These are phyloP conservation scores for Patagioenas fasciata DNA, from an alignment of 2,113 vertebrate species.

Conservation along the genomic window DNA sequence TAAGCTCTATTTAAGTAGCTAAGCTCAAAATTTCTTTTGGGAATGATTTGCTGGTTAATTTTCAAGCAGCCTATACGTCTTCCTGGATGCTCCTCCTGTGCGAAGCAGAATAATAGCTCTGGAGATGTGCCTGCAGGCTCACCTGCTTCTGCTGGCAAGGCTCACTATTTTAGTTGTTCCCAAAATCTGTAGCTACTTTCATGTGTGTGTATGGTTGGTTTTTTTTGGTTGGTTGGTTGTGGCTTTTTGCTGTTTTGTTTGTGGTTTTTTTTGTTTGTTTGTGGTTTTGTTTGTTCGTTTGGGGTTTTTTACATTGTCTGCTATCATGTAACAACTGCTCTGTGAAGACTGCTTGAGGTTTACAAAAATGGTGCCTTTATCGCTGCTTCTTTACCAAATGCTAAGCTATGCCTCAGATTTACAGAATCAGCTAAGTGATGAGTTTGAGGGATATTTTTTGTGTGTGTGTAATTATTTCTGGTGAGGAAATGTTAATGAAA, in stretches of 20 bases:
- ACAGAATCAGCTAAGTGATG: not conserved
- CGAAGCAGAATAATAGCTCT: not conserved
- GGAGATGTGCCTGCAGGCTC: not conserved
- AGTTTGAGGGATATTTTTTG: not conserved
- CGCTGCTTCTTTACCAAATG: not conserved
- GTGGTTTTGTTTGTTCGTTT: too few relatives aligned
- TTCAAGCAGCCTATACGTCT: not conserved
- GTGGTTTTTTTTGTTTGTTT: too few relatives aligned
- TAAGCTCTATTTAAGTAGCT: conserved; percentile 64
- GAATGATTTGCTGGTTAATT: conserved; percentile 11
- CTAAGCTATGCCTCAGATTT: not conserved
- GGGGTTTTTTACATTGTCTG: not conserved
- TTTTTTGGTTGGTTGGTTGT: too few relatives aligned
- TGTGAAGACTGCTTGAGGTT: not conserved
- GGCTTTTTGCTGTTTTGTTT: too few relatives aligned
- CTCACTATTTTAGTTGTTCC: not conserved
- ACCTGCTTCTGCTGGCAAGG: not conserved
- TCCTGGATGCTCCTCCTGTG: not conserved
- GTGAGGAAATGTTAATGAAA: not conserved
- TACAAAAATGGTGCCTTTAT: not conserved
- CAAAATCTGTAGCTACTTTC: not conserved
- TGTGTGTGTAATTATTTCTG: not conserved
- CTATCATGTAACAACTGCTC: not conserved
- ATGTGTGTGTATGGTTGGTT: too few relatives aligned
- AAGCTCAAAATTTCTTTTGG: conserved; percentile 26